Evolutionary conservation across 1,140 invertebrate genomes (phyloP), one percentile per base, ranked within the genome.

Genomic region (Drosophila murphyi): DNA sequence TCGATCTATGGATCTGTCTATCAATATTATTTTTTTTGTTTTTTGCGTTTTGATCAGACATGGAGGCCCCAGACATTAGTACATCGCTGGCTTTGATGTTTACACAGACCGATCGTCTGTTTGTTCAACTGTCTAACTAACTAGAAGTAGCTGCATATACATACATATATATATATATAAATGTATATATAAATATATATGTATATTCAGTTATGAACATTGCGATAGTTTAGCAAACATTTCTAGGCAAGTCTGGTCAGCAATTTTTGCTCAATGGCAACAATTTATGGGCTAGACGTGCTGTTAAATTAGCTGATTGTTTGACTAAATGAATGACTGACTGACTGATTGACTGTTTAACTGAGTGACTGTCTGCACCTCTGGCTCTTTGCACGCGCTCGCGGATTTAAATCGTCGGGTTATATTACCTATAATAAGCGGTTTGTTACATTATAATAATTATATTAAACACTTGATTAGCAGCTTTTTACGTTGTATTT

Each of bases 41-140:
- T 43, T 57, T 39, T 34, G 51, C 47, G 47, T 76, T 65, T 63
- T 62, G 78, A 87, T 87, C 83, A 88, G 79, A 88, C 82, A 79
- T 52, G 55, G 57, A 48, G 80, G 72, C 81, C 74, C 72, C 81
- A 77, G 72, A 29, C 78, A 45, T 41, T 35, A 70, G 74, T 20
- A 73, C 80, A 83, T 39, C 8, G 8, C 55, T 65, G 70, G 65
- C 82, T 89, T 79, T 79, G 86, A 82, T 82, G 81, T 85, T 80
- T 82, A 80, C 70, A 76, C 54, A 54, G 41, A 45, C 39, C 43
- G 57, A 61, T 10, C 54, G 35, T 57, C 65, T 34, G 51, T 50
- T 37, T 68, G 63, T 68, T 64, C 71, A 69, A 68, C 65, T 68
- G 50, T 54, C 50, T 28, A 45, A 55, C 65, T 52, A 60, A 52